Base-by-base conservation (phyloP, 2,888 invertebrate species). In the Toxonevra muliebris region DNA sequence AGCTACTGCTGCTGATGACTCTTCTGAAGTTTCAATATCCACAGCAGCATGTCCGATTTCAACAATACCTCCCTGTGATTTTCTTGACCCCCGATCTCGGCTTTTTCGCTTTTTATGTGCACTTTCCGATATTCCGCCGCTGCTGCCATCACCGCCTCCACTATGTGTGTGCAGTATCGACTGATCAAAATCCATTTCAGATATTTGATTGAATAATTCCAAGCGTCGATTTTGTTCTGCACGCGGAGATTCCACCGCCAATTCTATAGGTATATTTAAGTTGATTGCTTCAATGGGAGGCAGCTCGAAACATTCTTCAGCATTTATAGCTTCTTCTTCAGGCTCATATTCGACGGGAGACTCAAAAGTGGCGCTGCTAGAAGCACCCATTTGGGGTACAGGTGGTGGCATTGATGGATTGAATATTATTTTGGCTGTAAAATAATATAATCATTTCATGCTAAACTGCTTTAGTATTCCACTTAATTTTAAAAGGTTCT, bases 261-360 rank as follows among this genome's bases (percentile, higher is more conserved):
- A 69, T 73, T 85, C 82, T 42, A 84, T 81, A 19, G 81, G 80
- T 15, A 88, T 82, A 75, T 88, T 87, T 2, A 80, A 74, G 1
- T 88, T 86, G 0, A 89, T 79, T 5, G 86, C 83, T 74, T 87
- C 87, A 11, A 90, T 86, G 1, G 90, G 89, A 3, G 92, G 90
- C 59, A 91, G 80, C 83, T 93, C 93, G 77, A 90, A 88, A 71
- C 93, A 93, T 82, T 93, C 93, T 78, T 93, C 93, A 0, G 92
- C 93, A 76, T 87, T 89, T 12, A 90, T 76, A 1, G 86, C 80
- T 2, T 85, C 85, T 5, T 84, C 85, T 71, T 88, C 88, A 0
- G 86, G 77, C 15, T 82, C 84, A 12, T 80, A 81, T 72, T 85
- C 85, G 10, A 80, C 69, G 0, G 85, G 83, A 0, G 80, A 73